Evolutionary conservation across 2,113 vertebrate genomes (phyloP).

Genomic region (Scolopax mira): DNA sequence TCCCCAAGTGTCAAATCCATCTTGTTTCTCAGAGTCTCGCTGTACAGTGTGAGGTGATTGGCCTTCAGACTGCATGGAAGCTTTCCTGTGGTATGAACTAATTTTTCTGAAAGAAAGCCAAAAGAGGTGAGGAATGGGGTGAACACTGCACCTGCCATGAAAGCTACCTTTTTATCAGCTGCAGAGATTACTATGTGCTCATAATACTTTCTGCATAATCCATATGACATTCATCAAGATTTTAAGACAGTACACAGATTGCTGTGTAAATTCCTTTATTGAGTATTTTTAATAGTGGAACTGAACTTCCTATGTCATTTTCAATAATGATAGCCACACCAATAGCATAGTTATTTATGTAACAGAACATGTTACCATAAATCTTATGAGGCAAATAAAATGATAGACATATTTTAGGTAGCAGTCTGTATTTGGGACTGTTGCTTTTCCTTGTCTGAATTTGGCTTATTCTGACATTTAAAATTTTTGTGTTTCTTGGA

Average conservation of each 20-base stretch:
- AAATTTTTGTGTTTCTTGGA: not conserved
- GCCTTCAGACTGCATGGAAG: not conserved
- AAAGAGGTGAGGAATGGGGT: not conserved
- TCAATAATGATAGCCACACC: not conserved
- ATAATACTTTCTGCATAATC: not conserved
- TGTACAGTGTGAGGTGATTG: not conserved
- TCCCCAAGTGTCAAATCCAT: not conserved
- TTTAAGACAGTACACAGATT: not conserved
- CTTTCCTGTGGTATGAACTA: not conserved
- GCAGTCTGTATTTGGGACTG: not conserved
- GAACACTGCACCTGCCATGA: not conserved
- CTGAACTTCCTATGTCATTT: not conserved
- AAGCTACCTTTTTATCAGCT: not conserved
- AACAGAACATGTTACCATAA: not conserved
- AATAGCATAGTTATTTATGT: not conserved
- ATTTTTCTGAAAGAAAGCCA: not conserved
- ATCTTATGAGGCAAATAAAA: not conserved
- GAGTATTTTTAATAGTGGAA: not conserved
- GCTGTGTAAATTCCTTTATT: not conserved
- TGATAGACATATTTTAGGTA: not conserved
- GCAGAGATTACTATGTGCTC: not conserved
- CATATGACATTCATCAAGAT: not conserved
- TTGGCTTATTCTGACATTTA: not conserved
- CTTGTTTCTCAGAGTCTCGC: not conserved
- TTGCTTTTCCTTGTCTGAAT: not conserved